phyloP scores from a whole-genome alignment of 1,140 invertebrate species.

The Bombus ignitus region DNA sequence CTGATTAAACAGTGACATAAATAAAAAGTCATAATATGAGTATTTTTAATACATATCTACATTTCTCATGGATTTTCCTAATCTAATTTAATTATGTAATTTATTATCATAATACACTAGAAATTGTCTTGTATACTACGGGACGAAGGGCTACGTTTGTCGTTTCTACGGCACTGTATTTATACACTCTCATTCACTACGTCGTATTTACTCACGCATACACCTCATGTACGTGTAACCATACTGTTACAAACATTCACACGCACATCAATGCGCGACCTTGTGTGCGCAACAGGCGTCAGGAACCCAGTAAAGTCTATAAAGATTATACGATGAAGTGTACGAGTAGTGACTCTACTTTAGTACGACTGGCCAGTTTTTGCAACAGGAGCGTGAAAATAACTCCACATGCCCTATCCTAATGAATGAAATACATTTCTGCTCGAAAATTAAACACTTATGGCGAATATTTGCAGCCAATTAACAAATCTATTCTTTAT shows the following conservation, averaged over 20 bases:
- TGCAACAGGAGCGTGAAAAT: slow-evolving; percentile 35
- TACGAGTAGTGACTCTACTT: slow-evolving; percentile 44
- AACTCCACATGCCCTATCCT: neutral
- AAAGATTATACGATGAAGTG: slow-evolving; percentile 51
- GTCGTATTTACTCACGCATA: slow-evolving; percentile 37
- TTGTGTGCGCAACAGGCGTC: slow-evolving; percentile 68
- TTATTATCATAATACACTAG: neutral
- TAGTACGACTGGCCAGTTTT: slow-evolving; percentile 42
- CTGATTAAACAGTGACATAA: neutral
- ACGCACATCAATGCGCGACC: slow-evolving; percentile 52
- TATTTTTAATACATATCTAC: neutral
- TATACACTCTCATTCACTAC: slow-evolving; percentile 43
- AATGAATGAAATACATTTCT: neutral
- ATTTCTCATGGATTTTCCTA: neutral
- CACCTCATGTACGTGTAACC: neutral
- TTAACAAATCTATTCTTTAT: neutral
- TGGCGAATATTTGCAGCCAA: neutral
- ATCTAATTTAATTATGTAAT: neutral
- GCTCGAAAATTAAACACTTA: neutral
- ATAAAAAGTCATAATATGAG: neutral
- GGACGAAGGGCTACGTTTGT: neutral
- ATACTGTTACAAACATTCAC: neutral
- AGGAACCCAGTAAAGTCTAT: slow-evolving; percentile 34
- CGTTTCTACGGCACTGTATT: slow-evolving; percentile 31
- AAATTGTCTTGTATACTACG: neutral